These are phyloP conservation scores for Cyclura pinguis DNA, from an alignment of 2,797 vertebrate genomes.

Conservation along the genomic window DNA sequence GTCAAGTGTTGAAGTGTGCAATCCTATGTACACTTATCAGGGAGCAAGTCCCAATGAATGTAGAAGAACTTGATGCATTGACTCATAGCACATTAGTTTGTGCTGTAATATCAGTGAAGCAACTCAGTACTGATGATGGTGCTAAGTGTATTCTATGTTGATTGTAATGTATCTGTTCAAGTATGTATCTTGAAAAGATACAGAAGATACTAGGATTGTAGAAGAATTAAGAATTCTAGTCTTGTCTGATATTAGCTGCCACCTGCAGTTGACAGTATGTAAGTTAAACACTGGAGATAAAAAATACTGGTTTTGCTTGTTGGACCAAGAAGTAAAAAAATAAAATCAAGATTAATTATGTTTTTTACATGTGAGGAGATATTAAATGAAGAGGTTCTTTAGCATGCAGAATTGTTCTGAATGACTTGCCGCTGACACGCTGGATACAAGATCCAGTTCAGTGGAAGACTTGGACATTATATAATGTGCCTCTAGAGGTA, in stretches of 20 bases:
- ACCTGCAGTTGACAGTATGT: not conserved
- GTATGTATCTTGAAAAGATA: too few species aligned
- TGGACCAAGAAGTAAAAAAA: not conserved
- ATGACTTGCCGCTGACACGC: not conserved
- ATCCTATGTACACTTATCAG: not conserved
- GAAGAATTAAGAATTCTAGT: slow-evolving; percentile 12
- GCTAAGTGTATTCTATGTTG: not conserved
- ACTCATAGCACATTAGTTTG: not conserved
- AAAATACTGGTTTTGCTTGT: not conserved
- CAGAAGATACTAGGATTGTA: not conserved
- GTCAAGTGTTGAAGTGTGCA: not conserved
- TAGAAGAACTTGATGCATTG: not conserved
- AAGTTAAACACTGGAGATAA: not conserved
- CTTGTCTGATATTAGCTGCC: not conserved
- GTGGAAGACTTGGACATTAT: not conserved
- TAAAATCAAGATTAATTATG: not conserved
- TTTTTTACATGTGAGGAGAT: not conserved
- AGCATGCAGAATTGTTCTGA: not conserved
- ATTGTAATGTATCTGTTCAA: not conserved
- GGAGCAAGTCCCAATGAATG: not conserved
- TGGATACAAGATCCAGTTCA: slow-evolving; percentile 9
- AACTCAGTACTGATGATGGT: not conserved
- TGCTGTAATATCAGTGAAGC: not conserved
- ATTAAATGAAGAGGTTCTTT: not conserved
- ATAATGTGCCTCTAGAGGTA: not conserved